These are phyloP conservation scores for Cyprinus carpio DNA, from an alignment of 2,113 vertebrate genomes.

Conservation along the genomic window DNA sequence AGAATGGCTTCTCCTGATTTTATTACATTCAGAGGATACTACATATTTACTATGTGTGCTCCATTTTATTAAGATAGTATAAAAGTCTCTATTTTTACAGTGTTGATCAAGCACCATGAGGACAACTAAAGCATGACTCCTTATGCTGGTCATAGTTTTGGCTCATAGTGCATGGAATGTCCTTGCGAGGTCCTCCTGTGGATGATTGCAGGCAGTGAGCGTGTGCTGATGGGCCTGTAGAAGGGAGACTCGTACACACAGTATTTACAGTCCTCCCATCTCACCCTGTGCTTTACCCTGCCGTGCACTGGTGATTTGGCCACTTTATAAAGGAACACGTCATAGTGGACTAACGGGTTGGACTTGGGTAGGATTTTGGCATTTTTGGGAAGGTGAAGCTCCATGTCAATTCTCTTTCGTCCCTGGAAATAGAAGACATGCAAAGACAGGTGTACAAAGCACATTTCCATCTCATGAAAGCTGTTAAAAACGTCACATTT, in stretches of 20 bases:
- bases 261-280: slow-evolving; percentile 34
- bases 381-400: slow-evolving; percentile 63
- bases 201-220: slow-evolving; percentile 39
- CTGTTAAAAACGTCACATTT: not conserved
- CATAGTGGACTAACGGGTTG: slow-evolving; percentile 52
- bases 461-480: slow-evolving; percentile 5
- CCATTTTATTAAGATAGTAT: not conserved
- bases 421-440: slow-evolving; percentile 38
- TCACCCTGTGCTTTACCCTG: slow-evolving; percentile 17
- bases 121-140: not conserved
- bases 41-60: not conserved
- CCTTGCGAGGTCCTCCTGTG: not conserved
- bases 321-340: slow-evolving; percentile 63
- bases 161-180: slow-evolving; percentile 18
- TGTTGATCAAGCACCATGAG: not conserved
- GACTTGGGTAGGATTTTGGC: slow-evolving; percentile 29
- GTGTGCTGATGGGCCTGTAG: slow-evolving; percentile 48
- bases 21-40: not conserved
- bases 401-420: slow-evolving; percentile 65
- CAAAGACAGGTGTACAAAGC: slow-evolving; percentile 33
- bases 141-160: not conserved
- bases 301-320: slow-evolving; percentile 33
- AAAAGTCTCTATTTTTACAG: not conserved
- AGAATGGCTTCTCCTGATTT: not conserved
- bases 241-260: slow-evolving; percentile 23